Conservation (phyloP, 2,888 invertebrate species). For the Actias luna region DNA sequence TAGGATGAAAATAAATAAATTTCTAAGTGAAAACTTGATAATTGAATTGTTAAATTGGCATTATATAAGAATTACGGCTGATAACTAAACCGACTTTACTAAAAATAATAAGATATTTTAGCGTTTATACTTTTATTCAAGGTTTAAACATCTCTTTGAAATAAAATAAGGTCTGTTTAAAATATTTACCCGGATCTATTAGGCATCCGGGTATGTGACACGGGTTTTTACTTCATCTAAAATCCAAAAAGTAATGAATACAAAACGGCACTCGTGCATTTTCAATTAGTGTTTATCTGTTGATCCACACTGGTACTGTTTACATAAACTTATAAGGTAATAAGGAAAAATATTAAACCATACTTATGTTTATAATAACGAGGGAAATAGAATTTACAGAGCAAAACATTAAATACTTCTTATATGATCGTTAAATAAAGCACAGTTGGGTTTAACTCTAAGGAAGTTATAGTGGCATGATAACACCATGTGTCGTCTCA, state of each 20-base stretch:
- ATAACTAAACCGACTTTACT: neutral
- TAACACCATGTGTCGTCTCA: conserved; percentile 6
- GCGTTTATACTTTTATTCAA: too few species aligned
- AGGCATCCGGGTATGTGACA: neutral
- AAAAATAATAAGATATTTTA: neutral
- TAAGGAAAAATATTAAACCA: neutral
- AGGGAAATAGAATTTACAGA: neutral
- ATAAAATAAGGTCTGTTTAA: too few species aligned
- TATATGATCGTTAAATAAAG: neutral
- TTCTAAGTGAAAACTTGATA: neutral
- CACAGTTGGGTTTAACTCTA: neutral
- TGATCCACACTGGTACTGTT: neutral
- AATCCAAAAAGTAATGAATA: neutral
- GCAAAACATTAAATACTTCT: neutral
- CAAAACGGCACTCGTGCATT: neutral
- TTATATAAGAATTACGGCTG: neutral
- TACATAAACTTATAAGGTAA: neutral
- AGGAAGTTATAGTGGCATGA: conserved; percentile 7
- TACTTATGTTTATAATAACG: neutral
- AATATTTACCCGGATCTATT: neutral
- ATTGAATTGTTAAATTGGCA: neutral
- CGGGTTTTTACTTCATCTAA: neutral
- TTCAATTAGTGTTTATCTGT: neutral
- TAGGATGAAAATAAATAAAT: too few species aligned
- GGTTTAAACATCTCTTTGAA: too few species aligned